Conservation (phyloP, 2,797 vertebrate genomes). For the Scleropages formosus region DNA sequence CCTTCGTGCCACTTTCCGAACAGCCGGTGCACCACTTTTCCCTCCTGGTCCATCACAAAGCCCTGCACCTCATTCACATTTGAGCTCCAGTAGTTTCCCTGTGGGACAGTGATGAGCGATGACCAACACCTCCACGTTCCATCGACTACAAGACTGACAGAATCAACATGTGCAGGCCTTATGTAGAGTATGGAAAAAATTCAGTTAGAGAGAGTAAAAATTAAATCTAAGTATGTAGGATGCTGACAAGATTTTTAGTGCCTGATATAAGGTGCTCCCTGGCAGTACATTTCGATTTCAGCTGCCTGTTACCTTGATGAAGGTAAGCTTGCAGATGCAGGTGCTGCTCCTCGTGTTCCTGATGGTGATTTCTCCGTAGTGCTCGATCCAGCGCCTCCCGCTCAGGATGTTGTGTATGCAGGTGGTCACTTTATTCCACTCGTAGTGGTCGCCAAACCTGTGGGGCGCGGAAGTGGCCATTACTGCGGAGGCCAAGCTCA, state of each 20-base stretch:
- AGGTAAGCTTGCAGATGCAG: constrained; percentile 98
- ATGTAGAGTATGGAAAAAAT: too few species aligned
- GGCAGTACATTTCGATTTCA: not conserved
- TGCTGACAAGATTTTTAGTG: not conserved
- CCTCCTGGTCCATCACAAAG: constrained; percentile 94
- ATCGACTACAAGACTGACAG: too few species aligned
- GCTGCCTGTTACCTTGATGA: constrained; percentile 80
- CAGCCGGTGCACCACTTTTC: constrained; percentile 90
- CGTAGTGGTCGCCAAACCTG: constrained; percentile 92
- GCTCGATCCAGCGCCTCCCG: constrained; percentile 95
- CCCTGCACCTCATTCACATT: constrained; percentile 96
- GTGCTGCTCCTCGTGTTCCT: constrained; percentile 88
- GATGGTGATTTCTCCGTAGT: constrained; percentile 97
- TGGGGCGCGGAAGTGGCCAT: constrained; percentile 27
- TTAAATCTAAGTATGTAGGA: too few species aligned
- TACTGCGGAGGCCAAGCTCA: not conserved
- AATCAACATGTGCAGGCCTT: too few species aligned
- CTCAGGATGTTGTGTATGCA: constrained; percentile 99
- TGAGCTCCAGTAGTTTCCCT: constrained; percentile 98
- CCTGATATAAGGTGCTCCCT: too few species aligned
- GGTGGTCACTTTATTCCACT: constrained; percentile 99
- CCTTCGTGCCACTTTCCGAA: constrained; percentile 99
- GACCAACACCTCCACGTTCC: not conserved
- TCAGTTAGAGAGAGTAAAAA: not conserved
- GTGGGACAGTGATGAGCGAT: constrained; percentile 16